phyloP scores from a whole-genome alignment of 2,888 invertebrate species.

The Rhyacophila evoluta region DNA sequence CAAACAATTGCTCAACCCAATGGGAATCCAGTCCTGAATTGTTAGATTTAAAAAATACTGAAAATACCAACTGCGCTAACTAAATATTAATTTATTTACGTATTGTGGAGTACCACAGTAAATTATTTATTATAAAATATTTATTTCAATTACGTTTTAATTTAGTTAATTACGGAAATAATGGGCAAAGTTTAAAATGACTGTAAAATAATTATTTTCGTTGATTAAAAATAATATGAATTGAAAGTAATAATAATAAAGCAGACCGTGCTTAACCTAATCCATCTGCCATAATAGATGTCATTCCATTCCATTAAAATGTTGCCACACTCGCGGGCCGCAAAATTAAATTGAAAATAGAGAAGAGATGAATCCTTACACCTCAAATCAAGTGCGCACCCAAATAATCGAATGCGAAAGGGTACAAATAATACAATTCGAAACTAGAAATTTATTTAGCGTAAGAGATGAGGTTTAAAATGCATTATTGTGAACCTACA shows the following conservation, averaged over 20 bases:
- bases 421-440: slow-evolving; percentile 41
- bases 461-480: slow-evolving; percentile 52
- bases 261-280: not conserved
- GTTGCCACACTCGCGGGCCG: slow-evolving; percentile 42
- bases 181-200: too few species aligned
- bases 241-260: not conserved
- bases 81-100: too few species aligned
- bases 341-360: slow-evolving; percentile 45
- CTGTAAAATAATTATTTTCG: too few species aligned
- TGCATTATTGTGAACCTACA: slow-evolving; percentile 39
- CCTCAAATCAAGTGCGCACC: slow-evolving; percentile 50
- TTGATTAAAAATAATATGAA: not conserved
- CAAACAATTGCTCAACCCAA: too few species aligned
- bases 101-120: too few species aligned
- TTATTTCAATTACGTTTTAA: too few species aligned
- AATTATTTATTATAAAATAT: too few species aligned
- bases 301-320: slow-evolving; percentile 37
- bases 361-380: slow-evolving; percentile 37
- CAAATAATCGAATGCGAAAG: slow-evolving; percentile 46
- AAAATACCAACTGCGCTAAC: too few species aligned
- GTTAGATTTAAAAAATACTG: too few species aligned
- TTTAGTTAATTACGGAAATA: too few species aligned
- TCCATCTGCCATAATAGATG: not conserved
- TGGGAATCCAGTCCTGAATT: too few species aligned
- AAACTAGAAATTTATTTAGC: slow-evolving; percentile 53